Conservation (phyloP, 2,888 invertebrate species). For the Calliphora vomitoria region DNA sequence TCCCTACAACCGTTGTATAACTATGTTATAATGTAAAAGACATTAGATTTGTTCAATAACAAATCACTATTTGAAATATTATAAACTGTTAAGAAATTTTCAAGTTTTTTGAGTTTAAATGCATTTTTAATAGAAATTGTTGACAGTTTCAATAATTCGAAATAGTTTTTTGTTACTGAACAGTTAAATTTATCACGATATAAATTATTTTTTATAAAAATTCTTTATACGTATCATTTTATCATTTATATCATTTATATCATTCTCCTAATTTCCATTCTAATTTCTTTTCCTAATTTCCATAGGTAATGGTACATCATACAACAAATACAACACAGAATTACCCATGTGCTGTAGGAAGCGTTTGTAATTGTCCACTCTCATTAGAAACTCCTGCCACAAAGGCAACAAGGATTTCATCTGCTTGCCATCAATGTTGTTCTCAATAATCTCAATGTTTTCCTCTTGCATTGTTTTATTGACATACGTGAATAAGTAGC, state of each 20-base stretch:
- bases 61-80: too few relatives aligned
- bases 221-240: too few relatives aligned
- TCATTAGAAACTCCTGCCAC: constrained; percentile 84
- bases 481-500: constrained; percentile 91
- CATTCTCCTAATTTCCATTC: constrained; percentile 40
- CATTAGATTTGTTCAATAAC: too few relatives aligned
- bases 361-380: constrained; percentile 85
- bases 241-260: neutral
- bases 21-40: too few relatives aligned
- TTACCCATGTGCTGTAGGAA: constrained; percentile 86
- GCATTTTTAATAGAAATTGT: too few relatives aligned
- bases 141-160: too few relatives aligned
- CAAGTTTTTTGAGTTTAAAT: too few relatives aligned
- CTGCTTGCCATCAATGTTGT: constrained; percentile 33
- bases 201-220: too few relatives aligned
- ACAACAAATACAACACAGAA: constrained; percentile 86
- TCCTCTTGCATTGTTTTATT: constrained; percentile 86
- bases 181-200: too few relatives aligned
- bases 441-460: constrained; percentile 72
- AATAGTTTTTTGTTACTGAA: too few relatives aligned
- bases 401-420: constrained; percentile 83
- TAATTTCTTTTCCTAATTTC: constrained; percentile 82
- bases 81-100: too few relatives aligned
- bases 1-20: too few relatives aligned
- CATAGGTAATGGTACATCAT: constrained; percentile 86